Conservation (phyloP, 2,797 vertebrate species). For the Sebastes miniatus region DNA sequence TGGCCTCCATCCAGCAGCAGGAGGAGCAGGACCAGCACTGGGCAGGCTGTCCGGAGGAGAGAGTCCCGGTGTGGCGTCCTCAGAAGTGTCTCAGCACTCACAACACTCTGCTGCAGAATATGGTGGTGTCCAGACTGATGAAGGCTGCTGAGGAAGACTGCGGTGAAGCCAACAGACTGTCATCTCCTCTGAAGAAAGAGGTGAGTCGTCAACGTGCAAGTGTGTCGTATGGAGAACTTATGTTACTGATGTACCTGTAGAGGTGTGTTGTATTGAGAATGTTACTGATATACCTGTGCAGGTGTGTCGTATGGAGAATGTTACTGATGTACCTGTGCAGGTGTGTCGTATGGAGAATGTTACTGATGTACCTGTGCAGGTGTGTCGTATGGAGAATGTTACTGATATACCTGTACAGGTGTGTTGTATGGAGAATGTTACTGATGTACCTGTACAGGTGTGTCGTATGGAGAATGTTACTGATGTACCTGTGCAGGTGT, state of each 20-base stretch:
- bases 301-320: conserved; percentile 13
- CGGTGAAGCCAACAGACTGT: conserved; percentile 44
- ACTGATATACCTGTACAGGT: conserved; percentile 14
- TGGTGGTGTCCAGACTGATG: conserved; percentile 76
- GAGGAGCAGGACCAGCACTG: conserved; percentile 83
- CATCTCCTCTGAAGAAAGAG: conserved; percentile 68
- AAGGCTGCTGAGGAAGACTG: conserved; percentile 30
- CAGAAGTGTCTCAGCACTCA: conserved; percentile 81
- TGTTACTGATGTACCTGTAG: neutral
- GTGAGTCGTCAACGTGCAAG: conserved; percentile 22
- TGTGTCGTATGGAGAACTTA: neutral
- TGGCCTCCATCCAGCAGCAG: conserved; percentile 81
- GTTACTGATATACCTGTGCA: neutral
- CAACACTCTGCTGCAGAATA: conserved; percentile 69
- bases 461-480: neutral
- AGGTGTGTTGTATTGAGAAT: neutral
- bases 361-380: neutral
- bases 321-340: neutral
- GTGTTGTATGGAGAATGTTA: neutral
- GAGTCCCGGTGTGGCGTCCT: conserved; percentile 75
- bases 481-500: neutral
- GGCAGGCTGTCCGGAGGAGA: neutral
- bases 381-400: neutral
- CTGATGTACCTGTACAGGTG: neutral
- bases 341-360: neutral